Percentiles rank a stretch among this genome's conserved stretches.
Evolutionary conservation across 2,888 invertebrate species (phyloP).

Genomic region (Sesia bembeciformis): DNA sequence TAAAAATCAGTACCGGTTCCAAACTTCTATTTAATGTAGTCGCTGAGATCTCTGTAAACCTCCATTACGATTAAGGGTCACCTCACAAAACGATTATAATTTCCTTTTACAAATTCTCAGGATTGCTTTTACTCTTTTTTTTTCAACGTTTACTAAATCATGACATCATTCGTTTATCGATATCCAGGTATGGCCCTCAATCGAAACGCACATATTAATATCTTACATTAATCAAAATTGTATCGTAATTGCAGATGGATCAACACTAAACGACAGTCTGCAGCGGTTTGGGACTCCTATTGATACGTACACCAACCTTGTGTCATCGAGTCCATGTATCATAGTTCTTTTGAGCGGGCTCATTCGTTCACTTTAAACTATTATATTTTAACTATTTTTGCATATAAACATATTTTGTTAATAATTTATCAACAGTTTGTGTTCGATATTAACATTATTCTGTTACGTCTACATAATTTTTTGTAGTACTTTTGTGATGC

Average conservation of each 20-base stretch:
- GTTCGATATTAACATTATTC: slow-evolving; percentile 50
- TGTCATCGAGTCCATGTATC: slow-evolving; percentile 13
- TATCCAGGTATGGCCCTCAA: not conserved
- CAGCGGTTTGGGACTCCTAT: slow-evolving; percentile 18
- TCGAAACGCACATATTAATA: not conserved
- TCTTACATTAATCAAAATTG: not conserved
- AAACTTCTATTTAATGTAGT: too few species aligned
- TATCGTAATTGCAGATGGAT: slow-evolving; percentile 53
- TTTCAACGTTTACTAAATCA: too few species aligned
- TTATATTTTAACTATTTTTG: slow-evolving; percentile 41
- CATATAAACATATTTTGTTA: slow-evolving; percentile 67
- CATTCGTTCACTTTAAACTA: slow-evolving; percentile 2
- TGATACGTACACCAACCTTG: slow-evolving; percentile 32
- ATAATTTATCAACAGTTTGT: slow-evolving; percentile 55
- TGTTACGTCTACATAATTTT: slow-evolving; percentile 47
- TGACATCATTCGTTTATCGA: too few species aligned
- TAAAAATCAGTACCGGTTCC: too few species aligned
- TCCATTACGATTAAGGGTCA: too few species aligned
- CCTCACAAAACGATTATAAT: not conserved
- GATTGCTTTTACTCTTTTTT: too few species aligned
- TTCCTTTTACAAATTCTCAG: not conserved
- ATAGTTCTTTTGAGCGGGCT: too few species aligned
- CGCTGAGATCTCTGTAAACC: too few species aligned
- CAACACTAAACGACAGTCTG: slow-evolving; percentile 49
- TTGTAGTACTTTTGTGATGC: slow-evolving; percentile 62